phyloP scores from a whole-genome alignment of 2,113 vertebrate genomes.

The Pelmatolapia mariae region DNA sequence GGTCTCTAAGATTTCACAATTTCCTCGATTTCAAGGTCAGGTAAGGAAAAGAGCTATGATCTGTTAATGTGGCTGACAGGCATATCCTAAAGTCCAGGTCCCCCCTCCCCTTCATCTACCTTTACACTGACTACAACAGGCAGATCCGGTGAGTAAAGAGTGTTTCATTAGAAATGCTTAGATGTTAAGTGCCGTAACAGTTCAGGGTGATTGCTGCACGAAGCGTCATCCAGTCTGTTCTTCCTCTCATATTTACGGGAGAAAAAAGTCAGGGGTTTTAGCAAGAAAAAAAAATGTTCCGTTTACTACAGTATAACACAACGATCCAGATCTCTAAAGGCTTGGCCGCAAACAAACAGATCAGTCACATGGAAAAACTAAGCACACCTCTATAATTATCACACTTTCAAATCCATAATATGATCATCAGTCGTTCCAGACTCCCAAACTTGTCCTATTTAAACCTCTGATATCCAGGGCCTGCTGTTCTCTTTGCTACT shows the following conservation, averaged over 20 bases:
- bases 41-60: constrained; percentile 23
- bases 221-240: background rate
- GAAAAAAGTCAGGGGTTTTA: background rate
- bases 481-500: background rate
- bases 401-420: background rate
- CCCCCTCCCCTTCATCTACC: background rate
- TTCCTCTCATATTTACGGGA: background rate
- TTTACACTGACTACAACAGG: background rate
- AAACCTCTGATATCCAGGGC: background rate
- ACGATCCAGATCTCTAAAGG: background rate
- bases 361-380: background rate
- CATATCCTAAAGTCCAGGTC: background rate
- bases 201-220: background rate
- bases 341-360: background rate
- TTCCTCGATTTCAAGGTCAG: constrained; percentile 51
- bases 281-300: background rate
- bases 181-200: constrained; percentile 23
- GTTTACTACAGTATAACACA: background rate
- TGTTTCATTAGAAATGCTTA: constrained; percentile 21
- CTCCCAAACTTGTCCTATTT: background rate
- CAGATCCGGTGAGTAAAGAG: background rate
- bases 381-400: background rate
- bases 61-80: constrained; percentile 46
- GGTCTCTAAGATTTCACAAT: constrained; percentile 51
- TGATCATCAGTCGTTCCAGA: background rate